Percentiles rank a stretch among this genome's conserved stretches.
These are phyloP conservation scores for Drosophila kohkoa DNA, from an alignment of 1,140 invertebrate genomes.

Conservation along the genomic window DNA sequence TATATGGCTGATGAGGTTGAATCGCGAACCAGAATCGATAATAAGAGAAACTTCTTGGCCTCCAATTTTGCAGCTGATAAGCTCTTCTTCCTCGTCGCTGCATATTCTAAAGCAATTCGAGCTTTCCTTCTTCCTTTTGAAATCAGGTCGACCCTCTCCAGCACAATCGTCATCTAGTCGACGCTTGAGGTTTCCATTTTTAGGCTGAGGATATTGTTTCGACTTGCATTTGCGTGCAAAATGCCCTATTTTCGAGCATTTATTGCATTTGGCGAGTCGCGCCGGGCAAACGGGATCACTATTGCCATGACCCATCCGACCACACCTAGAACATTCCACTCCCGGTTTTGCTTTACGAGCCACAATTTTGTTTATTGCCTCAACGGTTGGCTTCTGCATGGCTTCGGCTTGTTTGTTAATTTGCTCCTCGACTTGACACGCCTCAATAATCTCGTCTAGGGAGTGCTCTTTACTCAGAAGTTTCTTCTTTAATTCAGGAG, in stretches of 20 bases:
- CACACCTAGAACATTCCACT: too few relatives aligned
- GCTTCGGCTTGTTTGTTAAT: slow-evolving; percentile 1
- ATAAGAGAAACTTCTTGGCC: neutral
- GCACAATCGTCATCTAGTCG: neutral
- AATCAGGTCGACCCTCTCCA: too few relatives aligned
- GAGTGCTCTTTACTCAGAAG: slow-evolving; percentile 14
- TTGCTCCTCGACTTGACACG: slow-evolving; percentile 10
- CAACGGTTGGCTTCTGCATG: neutral
- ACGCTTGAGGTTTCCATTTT: neutral
- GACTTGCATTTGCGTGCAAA: neutral
- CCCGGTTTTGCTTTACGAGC: neutral
- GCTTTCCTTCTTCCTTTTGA: neutral
- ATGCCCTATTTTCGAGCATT: neutral
- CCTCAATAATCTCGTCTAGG: slow-evolving; percentile 18
- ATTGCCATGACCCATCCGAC: too few relatives aligned
- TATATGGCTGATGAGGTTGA: neutral
- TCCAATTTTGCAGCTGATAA: neutral
- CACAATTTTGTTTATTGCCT: neutral
- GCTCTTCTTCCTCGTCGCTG: slow-evolving; percentile 2
- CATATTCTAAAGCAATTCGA: neutral
- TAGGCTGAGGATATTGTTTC: too few relatives aligned
- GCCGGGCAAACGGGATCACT: neutral
- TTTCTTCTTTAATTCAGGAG: slow-evolving; percentile 11
- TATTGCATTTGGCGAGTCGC: neutral
- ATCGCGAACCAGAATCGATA: neutral